Evolutionary conservation across 2,113 vertebrate genomes (phyloP).

Genomic region (Pleuronectes platessa): DNA sequence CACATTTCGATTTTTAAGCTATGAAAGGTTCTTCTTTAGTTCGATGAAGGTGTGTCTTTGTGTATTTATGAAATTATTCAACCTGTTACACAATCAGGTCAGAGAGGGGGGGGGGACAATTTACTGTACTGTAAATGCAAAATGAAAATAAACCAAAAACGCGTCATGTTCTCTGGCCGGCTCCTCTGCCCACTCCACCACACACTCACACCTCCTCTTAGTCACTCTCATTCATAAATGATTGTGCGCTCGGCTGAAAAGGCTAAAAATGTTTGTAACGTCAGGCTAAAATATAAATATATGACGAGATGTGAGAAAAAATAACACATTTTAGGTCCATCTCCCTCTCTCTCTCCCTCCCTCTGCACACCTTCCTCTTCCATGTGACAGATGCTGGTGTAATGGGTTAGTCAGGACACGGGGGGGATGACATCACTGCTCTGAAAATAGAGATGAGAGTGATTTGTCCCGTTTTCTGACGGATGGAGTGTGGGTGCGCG

Average conservation of each 20-base stretch:
- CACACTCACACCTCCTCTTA: constrained; percentile 44
- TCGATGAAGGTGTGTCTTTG: constrained; percentile 12
- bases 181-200: constrained; percentile 30
- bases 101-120: neutral
- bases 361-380: constrained; percentile 44
- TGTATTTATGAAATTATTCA: constrained; percentile 29
- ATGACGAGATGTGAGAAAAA: neutral
- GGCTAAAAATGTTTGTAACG: constrained; percentile 29
- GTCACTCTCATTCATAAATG: constrained; percentile 72
- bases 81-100: constrained; percentile 22
- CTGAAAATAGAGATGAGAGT: constrained; percentile 69
- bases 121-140: neutral
- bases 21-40: neutral
- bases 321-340: neutral
- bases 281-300: constrained; percentile 24
- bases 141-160: constrained; percentile 25
- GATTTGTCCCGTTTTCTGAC: constrained; percentile 66
- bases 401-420: constrained; percentile 68
- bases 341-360: neutral
- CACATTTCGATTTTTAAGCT: neutral
- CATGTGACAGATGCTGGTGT: constrained; percentile 69
- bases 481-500: constrained; percentile 48
- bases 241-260: constrained; percentile 30
- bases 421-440: constrained; percentile 71
- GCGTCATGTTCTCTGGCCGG: neutral